Conservation (phyloP, 35 echinoderm and acorn worm genomes). For the Ophiothrix spiculata region DNA sequence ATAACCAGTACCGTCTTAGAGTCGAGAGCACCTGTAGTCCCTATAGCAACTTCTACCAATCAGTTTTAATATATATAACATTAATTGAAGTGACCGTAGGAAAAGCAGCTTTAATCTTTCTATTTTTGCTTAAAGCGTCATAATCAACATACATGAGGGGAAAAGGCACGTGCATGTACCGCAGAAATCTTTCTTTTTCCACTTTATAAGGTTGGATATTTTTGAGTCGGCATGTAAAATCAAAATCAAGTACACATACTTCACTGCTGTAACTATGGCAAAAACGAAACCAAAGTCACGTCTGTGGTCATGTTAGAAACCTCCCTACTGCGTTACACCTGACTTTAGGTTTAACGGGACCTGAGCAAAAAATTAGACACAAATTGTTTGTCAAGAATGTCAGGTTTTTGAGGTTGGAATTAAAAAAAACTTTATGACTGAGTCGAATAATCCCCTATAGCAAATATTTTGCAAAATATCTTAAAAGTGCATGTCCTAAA, state of each 20-base stretch:
- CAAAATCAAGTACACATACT: too few species aligned
- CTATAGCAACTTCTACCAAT: background rate
- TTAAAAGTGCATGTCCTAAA: background rate
- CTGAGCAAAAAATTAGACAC: background rate
- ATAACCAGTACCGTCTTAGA: constrained; percentile 7
- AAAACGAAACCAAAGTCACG: background rate
- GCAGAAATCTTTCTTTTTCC: background rate
- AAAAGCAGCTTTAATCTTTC: background rate
- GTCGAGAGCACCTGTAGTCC: background rate
- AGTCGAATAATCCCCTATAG: background rate
- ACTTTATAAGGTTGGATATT: too few species aligned
- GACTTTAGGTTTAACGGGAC: background rate
- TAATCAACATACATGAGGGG: background rate
- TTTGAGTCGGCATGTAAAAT: background rate
- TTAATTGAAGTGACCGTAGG: background rate
- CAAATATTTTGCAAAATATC: background rate
- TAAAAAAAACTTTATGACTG: background rate
- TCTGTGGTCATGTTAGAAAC: background rate
- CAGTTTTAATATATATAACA: background rate
- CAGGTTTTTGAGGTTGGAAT: background rate
- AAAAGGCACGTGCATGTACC: background rate
- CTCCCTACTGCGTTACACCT: constrained; percentile 3
- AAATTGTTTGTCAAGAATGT: background rate
- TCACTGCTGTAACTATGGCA: too few species aligned
- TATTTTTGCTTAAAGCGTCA: background rate